Percentiles rank a stretch among this genome's conserved stretches.
Conservation (phyloP, 2,888 invertebrate species). For the Lysandra bellargus region DNA sequence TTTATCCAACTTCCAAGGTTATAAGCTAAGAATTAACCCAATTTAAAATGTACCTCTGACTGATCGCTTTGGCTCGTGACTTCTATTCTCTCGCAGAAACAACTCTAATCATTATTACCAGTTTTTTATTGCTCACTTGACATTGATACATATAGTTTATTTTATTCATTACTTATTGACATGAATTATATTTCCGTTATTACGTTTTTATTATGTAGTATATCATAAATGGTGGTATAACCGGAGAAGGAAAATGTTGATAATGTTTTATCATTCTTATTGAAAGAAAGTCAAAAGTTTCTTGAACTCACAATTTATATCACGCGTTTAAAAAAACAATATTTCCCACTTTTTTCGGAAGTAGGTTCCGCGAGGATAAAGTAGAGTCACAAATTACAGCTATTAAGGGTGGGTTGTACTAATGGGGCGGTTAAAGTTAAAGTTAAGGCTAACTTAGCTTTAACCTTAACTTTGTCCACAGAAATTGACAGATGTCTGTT, state of each 20-base stretch:
- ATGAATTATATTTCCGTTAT: background rate
- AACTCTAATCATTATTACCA: background rate
- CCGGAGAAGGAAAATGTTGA: background rate
- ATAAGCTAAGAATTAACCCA: background rate
- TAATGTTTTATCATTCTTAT: too few relatives aligned
- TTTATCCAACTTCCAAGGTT: background rate
- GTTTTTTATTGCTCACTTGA: background rate
- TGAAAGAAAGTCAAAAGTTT: too few relatives aligned
- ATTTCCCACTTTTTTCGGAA: too few relatives aligned
- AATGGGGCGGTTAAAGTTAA: too few relatives aligned
- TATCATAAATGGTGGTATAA: background rate
- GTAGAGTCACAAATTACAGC: too few relatives aligned
- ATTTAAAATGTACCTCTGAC: background rate
- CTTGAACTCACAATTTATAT: too few relatives aligned
- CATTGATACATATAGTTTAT: background rate
- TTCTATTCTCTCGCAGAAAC: background rate
- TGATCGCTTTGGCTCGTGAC: background rate
- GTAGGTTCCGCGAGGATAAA: too few relatives aligned
- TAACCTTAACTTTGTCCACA: too few relatives aligned
- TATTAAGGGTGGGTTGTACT: too few relatives aligned
- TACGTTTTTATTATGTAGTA: background rate
- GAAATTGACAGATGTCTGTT: too few relatives aligned
- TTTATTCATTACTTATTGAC: background rate
- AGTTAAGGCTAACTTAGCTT: too few relatives aligned
- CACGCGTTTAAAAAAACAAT: too few relatives aligned